A percentile compares a stretch with the other conserved stretches of the same genome.
Evolutionary conservation across 1,140 invertebrate species (phyloP).

Genomic region (Heliconius hermathena): DNA sequence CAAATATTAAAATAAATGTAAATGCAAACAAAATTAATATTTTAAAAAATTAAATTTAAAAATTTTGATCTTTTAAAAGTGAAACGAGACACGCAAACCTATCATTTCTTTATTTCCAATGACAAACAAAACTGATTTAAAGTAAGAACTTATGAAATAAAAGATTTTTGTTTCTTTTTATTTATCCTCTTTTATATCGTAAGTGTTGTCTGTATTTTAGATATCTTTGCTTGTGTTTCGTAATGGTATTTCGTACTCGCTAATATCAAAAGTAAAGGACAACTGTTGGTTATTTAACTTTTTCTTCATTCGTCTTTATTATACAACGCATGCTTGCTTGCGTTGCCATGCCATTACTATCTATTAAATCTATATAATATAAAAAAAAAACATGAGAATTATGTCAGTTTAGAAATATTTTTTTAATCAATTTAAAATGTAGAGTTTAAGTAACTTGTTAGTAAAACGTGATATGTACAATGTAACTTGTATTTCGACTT

Average conservation of each 20-base stretch:
- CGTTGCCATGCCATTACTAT: neutral
- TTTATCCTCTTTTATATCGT: neutral
- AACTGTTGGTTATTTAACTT: neutral
- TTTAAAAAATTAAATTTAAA: too few relatives aligned
- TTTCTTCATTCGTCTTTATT: neutral
- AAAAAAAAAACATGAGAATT: neutral
- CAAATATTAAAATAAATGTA: too few relatives aligned
- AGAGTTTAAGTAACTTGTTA: neutral
- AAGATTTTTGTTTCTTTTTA: neutral
- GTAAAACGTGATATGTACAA: neutral
- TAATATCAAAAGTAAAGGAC: slow-evolving; percentile 11
- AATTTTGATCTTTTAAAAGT: too few relatives aligned
- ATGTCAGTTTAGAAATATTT: neutral
- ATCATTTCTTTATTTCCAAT: too few relatives aligned
- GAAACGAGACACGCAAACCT: too few relatives aligned
- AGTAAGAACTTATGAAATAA: neutral
- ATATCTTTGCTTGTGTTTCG: neutral
- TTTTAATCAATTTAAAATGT: neutral
- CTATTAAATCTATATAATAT: neutral
- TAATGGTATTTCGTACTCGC: neutral
- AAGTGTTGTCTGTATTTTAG: neutral
- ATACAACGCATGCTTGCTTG: neutral
- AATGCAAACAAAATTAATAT: too few relatives aligned
- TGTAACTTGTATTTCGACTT: slow-evolving; percentile 1
- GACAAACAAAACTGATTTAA: too few relatives aligned